Base-by-base conservation (phyloP, 2,113 vertebrate genomes). In the Neogale vison region DNA sequence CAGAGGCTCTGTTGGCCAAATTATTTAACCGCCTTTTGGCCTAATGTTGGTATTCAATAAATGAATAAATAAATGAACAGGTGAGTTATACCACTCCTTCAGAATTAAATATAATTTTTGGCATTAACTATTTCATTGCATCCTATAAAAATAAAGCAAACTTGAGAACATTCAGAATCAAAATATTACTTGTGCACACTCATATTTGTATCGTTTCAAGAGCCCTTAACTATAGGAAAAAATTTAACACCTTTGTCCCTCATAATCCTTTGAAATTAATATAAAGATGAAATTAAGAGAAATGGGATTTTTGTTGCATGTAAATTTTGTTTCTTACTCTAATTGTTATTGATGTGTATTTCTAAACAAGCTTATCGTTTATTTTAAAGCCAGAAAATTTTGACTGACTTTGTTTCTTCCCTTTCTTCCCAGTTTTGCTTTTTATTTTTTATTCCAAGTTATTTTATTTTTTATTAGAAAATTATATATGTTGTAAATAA, bases 301-400 rank as follows among this genome's bases (percentile, higher is more conserved):
- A 92, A 39, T 31, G 23, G 7, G 92, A 63, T 57, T 80, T 52
- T 31, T 52, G 3, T 93, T 97, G 90, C 74, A 63, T 7, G 4
- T 88, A 93, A 97, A 87, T 29, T 91, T 84, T 67, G 3, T 42
- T 88, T 88, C 69, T 83, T 42, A 45, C 34, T 92, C 24, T 92
- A 42, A 23, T 17, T 90, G 12, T 92, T 45, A 80, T 69, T 76
- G 52, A 20, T 77, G 61, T 42, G 39, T 93, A 26, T 69, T 82
- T 45, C 26, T 88, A 74, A 74, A 81, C 4, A 18, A 74, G 15
- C 3, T 90, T 86, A 50, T 15, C 67, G 21, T 67, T 57, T 94
- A 47, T 88, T 76, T 85, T 92, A 84, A 95, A 61, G 20, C 63
- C 29, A 63, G n/a, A 77, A 77, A 97, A 21, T 42, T 88, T 91